These are phyloP conservation scores for Philereme transversata DNA, from an alignment of 2,888 invertebrate genomes.

Conservation along the genomic window DNA sequence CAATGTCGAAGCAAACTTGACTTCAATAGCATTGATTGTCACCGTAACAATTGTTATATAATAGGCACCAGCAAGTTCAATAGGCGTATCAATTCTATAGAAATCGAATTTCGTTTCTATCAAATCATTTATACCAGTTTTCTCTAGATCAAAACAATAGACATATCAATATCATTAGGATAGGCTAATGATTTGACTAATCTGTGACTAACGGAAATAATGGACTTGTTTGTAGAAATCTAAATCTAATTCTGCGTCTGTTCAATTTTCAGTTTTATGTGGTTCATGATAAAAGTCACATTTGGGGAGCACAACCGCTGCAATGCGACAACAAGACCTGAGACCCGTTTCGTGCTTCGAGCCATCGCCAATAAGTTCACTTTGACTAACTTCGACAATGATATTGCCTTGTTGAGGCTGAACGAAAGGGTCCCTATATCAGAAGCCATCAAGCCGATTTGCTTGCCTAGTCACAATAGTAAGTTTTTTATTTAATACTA, in stretches of 20 bases:
- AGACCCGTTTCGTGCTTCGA: conserved; percentile 91
- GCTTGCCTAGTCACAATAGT: conserved; percentile 87
- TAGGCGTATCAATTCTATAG: conserved; percentile 25
- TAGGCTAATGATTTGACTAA: conserved; percentile 32
- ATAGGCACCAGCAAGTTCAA: conserved; percentile 20
- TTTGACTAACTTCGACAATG: conserved; percentile 93
- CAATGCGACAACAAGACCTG: conserved; percentile 87
- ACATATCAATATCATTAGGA: too few species aligned
- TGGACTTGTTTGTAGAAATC: conserved; percentile 10
- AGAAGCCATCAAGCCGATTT: conserved; percentile 91
- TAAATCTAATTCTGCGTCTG: conserved; percentile 22
- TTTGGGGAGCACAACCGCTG: conserved; percentile 95
- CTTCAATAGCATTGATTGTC: conserved; percentile 45
- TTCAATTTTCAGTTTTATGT: conserved; percentile 89
- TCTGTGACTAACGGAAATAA: conserved; percentile 1
- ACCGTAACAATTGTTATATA: conserved; percentile 35
- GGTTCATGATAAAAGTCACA: conserved; percentile 96
- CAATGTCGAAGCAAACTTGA: conserved; percentile 56
- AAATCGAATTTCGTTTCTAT: conserved; percentile 18
- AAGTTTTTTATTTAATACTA: conserved; percentile 45
- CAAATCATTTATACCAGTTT: not conserved
- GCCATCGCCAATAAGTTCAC: conserved; percentile 92
- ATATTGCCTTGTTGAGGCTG: conserved; percentile 91
- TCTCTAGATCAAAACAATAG: too few species aligned
- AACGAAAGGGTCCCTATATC: conserved; percentile 92